Evolutionary conservation across 2,888 invertebrate genomes (phyloP).

Genomic region (Diogma glabrata): DNA sequence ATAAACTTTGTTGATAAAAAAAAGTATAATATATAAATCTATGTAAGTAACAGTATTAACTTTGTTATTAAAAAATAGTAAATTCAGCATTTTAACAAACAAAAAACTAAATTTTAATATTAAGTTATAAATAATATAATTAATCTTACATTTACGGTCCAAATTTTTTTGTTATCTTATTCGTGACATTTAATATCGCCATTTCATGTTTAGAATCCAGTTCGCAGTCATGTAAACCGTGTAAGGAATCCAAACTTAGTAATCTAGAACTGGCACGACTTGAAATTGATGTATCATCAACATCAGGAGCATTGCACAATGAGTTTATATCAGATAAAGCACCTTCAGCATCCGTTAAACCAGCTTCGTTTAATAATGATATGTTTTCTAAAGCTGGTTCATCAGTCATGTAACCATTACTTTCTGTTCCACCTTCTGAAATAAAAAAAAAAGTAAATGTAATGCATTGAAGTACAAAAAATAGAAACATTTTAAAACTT

Average conservation of each 20-base stretch:
- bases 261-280: conserved; percentile 74
- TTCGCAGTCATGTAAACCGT: conserved; percentile 65
- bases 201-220: conserved; percentile 37
- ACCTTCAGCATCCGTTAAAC: conserved; percentile 77
- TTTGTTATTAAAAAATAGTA: too few species aligned
- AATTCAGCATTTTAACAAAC: too few species aligned
- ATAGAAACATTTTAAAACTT: too few species aligned
- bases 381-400: conserved; percentile 77
- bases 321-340: conserved; percentile 80
- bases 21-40: too few species aligned
- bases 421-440: conserved; percentile 45
- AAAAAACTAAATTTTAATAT: too few species aligned
- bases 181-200: conserved; percentile 37
- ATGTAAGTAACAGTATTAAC: too few species aligned
- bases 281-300: conserved; percentile 65
- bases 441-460: too few species aligned
- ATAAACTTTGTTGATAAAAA: too few species aligned
- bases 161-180: conserved; percentile 37
- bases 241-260: conserved; percentile 67
- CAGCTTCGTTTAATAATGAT: conserved; percentile 74
- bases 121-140: too few species aligned
- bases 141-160: too few species aligned
- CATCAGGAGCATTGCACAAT: conserved; percentile 55
- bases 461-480: too few species aligned
- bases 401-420: conserved; percentile 78